phyloP scores from a whole-genome alignment of 1,140 invertebrate species.

The Reticulitermes speratus region DNA sequence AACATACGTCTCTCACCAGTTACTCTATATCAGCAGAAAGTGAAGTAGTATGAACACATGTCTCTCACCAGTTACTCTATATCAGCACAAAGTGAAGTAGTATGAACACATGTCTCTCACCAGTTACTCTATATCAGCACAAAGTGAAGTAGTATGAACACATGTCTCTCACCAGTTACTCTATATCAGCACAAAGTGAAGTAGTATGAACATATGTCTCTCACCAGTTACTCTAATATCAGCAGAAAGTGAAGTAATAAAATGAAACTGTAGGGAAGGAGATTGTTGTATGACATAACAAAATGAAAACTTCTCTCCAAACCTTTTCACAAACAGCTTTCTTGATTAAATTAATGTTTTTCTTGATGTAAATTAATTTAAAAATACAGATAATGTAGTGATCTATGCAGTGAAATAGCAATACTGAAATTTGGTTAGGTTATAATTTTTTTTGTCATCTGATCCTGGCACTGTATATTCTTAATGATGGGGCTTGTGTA shows the following conservation, averaged over 20 bases:
- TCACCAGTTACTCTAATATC: no score
- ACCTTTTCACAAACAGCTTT: background rate
- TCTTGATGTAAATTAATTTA: background rate
- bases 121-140: no score
- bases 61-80: no score
- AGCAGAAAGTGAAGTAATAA: background rate
- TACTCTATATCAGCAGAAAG: background rate
- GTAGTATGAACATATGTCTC: background rate
- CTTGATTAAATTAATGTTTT: background rate
- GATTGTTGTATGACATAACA: background rate
- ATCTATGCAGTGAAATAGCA: background rate
- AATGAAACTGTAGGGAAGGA: background rate
- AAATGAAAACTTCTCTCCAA: background rate
- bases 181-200: background rate
- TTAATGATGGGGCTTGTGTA: background rate
- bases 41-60: background rate
- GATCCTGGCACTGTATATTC: background rate
- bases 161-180: no score
- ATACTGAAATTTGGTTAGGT: background rate
- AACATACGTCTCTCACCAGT: no score
- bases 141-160: background rate
- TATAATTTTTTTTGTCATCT: background rate
- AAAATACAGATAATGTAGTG: background rate
- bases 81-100: background rate
- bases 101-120: no score